These are phyloP conservation scores for Apostichopus leukothele DNA, from an alignment of 53 echinoderm and acorn worm species.

Conservation along the genomic window DNA sequence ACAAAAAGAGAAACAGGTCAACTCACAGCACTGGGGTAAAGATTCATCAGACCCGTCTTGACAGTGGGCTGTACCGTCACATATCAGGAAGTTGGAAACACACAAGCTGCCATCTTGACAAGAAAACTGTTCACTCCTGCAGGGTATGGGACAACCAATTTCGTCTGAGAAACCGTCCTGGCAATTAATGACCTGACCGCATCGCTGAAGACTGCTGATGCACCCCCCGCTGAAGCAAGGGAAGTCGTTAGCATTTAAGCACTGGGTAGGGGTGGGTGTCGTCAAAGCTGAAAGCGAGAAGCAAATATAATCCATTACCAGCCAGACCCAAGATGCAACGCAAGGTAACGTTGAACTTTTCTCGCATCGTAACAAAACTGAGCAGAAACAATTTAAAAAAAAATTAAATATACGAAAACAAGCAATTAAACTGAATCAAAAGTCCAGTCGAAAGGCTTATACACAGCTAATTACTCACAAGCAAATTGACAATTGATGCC, in stretches of 20 bases:
- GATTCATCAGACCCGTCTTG: conserved; percentile 21
- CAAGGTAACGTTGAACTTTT: too few relatives aligned
- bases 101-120: conserved; percentile 22
- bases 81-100: conserved; percentile 23
- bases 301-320: too few relatives aligned
- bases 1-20: too few relatives aligned
- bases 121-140: conserved; percentile 33
- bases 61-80: conserved; percentile 42
- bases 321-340: too few relatives aligned
- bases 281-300: conserved; percentile 2
- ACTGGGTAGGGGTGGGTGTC: neutral
- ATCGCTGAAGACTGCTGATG: conserved; percentile 48
- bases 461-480: conserved; percentile 47
- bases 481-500: conserved; percentile 59
- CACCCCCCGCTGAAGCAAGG: conserved; percentile 69
- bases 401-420: too few relatives aligned
- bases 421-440: too few relatives aligned
- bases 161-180: conserved; percentile 73
- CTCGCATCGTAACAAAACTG: too few relatives aligned
- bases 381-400: too few relatives aligned
- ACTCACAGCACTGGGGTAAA: conserved; percentile 32
- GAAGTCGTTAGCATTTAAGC: conserved; percentile 55
- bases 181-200: conserved; percentile 62
- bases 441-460: too few relatives aligned
- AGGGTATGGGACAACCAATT: conserved; percentile 54